Conservation (phyloP, 2,888 invertebrate genomes). For the Netelia fuscicornis region DNA sequence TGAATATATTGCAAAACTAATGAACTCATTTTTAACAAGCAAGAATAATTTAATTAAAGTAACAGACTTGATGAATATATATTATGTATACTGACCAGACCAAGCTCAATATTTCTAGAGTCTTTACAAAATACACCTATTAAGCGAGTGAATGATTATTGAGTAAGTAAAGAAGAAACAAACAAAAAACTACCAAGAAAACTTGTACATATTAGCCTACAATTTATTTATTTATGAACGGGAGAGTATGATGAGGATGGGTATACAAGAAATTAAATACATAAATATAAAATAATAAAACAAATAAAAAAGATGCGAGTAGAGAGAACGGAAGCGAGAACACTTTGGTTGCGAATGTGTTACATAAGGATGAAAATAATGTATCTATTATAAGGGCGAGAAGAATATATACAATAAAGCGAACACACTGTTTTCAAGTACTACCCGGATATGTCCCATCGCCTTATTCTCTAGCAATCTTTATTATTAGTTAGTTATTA, state of each 20-base stretch:
- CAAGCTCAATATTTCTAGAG: constrained; percentile 85
- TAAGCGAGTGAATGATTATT: constrained; percentile 79
- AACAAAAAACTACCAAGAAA: constrained; percentile 70
- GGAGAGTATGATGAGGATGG: constrained; percentile 67
- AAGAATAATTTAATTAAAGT: constrained; percentile 71
- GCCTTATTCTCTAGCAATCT: neutral
- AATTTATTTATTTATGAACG: constrained; percentile 81
- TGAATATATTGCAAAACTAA: constrained; percentile 62
- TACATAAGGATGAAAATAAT: constrained; percentile 71
- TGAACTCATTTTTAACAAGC: constrained; percentile 65
- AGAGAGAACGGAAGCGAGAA: constrained; percentile 49
- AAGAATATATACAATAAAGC: constrained; percentile 81
- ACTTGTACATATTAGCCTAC: constrained; percentile 82
- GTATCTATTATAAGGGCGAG: constrained; percentile 79
- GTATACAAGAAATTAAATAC: constrained; percentile 57
- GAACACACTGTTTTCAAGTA: constrained; percentile 81
- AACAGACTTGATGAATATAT: constrained; percentile 72
- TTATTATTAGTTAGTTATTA: neutral
- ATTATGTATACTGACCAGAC: constrained; percentile 84
- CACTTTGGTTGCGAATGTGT: constrained; percentile 69
- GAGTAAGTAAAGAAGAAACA: constrained; percentile 72
- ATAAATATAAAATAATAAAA: constrained; percentile 42
- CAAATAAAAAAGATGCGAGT: constrained; percentile 47
- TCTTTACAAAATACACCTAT: constrained; percentile 83
- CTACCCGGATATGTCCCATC: neutral